Base-by-base conservation (phyloP, 2,888 invertebrate genomes). In the Calliphora vomitoria region DNA sequence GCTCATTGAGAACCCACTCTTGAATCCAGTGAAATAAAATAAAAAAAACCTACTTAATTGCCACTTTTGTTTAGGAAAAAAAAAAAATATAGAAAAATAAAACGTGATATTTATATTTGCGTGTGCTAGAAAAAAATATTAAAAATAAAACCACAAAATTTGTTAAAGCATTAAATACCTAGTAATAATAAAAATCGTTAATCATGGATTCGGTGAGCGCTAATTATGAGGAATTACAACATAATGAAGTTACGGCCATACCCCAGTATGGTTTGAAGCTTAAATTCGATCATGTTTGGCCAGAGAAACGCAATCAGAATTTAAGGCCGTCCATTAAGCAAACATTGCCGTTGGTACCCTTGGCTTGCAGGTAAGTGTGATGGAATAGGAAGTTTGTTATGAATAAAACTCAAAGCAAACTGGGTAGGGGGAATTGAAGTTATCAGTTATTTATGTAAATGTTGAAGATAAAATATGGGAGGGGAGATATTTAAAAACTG, bases 261-360 rank as follows among this genome's bases (percentile, higher is more conserved):
- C 95, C 97, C 18, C 95, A 95, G 87, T 95, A 95, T 91, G 97
- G 97, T 13, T 94, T 97, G 89, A 97, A 96, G 93, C 94, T 97
- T n/a, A 95, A 94, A 89, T 94, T 97, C 89, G 95, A 97, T 93
- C 96, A 97, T 94, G 95, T 95, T 89, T 97, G 95, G 94, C 96
- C 97, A 0, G 95, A 97, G 91, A 96, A 95, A 92, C 96, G 97
- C 92, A 95, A 95, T 89, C 97, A 96, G 92, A 94, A 95, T 89
- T 93, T 96, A 55, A 94, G 94, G 87, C 96, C 97, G 10, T 95
- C 95, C 88, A 93, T 96, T 11, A 95, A 94, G 90, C 97, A 97
- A 94, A 94, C 97, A 78, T 94, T 96, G 90, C 95, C 96, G 31
- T 94, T 97, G 91, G 93, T 97, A 91, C 96, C 97, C 6, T 92